These are phyloP conservation scores for Albula glossodonta DNA, from an alignment of 2,113 vertebrate genomes.

Conservation along the genomic window DNA sequence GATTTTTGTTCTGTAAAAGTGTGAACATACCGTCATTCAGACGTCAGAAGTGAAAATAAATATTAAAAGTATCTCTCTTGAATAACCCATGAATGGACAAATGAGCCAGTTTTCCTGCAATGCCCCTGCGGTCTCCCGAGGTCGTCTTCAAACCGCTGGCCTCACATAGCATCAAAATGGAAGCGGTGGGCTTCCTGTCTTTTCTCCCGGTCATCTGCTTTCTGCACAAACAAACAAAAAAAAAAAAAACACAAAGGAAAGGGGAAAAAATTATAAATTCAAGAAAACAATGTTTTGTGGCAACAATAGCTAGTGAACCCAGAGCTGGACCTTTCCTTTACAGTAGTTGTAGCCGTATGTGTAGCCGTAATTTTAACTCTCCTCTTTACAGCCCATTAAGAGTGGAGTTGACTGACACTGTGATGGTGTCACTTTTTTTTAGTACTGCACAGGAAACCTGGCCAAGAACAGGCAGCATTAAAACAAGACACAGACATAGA, in stretches of 20 bases:
- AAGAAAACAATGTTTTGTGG: too few species aligned
- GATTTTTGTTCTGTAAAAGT: not conserved
- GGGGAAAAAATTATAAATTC: not conserved
- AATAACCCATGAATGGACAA: not conserved
- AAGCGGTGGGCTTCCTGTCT: constrained; percentile 97
- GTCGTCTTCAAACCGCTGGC: not conserved
- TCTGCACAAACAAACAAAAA: constrained; percentile 73
- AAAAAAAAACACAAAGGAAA: not conserved
- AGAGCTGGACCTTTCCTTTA: not conserved
- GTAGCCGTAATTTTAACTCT: not conserved
- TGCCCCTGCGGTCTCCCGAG: not conserved
- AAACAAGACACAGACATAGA: not conserved
- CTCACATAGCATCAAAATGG: constrained; percentile 98
- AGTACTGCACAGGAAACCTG: not conserved
- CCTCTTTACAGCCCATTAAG: not conserved
- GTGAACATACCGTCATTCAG: not conserved
- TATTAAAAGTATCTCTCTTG: not conserved
- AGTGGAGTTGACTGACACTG: not conserved
- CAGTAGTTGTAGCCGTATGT: not conserved
- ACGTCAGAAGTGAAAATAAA: not conserved
- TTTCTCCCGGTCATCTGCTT: constrained; percentile 98
- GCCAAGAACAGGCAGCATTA: not conserved
- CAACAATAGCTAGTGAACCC: not conserved
- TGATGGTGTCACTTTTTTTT: not conserved
- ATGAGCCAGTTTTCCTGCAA: not conserved